Conservation (phyloP, 2,888 invertebrate species). For the Incurvaria masculella region DNA sequence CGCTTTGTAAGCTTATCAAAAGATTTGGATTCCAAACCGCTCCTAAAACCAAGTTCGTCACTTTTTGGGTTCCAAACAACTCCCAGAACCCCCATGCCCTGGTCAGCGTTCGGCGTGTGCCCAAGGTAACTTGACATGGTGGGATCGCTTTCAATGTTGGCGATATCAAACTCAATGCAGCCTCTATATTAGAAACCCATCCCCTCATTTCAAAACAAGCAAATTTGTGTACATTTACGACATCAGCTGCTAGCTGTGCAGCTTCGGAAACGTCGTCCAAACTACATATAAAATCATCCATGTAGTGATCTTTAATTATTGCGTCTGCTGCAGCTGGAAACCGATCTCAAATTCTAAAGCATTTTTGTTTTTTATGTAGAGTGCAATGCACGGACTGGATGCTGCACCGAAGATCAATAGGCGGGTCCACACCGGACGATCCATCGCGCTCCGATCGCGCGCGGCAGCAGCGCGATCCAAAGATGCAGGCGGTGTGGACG, state of each 20-base stretch:
- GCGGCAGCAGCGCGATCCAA: too few relatives aligned
- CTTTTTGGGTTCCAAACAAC: not conserved
- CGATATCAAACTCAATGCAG: not conserved
- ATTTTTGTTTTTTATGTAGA: constrained; percentile 19
- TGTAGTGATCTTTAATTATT: constrained; percentile 1
- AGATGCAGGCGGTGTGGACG: too few relatives aligned
- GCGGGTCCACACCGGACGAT: too few relatives aligned
- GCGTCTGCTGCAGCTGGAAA: constrained; percentile 18
- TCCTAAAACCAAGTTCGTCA: too few relatives aligned
- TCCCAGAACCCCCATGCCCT: not conserved
- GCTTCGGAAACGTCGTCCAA: not conserved
- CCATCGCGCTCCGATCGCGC: too few relatives aligned
- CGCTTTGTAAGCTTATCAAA: not conserved
- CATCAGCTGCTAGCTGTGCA: not conserved
- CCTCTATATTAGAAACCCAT: not conserved
- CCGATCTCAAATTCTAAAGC: constrained; percentile 11
- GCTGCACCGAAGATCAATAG: constrained; percentile 20
- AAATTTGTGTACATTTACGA: not conserved
- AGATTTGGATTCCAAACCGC: not conserved
- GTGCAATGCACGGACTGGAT: constrained; percentile 20
- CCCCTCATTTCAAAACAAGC: not conserved
- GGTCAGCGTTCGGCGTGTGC: too few relatives aligned
- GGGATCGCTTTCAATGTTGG: not conserved
- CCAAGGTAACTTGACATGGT: not conserved
- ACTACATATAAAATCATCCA: constrained; percentile 6